Evolutionary conservation across 2,888 invertebrate genomes (phyloP), one percentile per base, ranked within the genome.

Genomic region (Sepiola atlantica): DNA sequence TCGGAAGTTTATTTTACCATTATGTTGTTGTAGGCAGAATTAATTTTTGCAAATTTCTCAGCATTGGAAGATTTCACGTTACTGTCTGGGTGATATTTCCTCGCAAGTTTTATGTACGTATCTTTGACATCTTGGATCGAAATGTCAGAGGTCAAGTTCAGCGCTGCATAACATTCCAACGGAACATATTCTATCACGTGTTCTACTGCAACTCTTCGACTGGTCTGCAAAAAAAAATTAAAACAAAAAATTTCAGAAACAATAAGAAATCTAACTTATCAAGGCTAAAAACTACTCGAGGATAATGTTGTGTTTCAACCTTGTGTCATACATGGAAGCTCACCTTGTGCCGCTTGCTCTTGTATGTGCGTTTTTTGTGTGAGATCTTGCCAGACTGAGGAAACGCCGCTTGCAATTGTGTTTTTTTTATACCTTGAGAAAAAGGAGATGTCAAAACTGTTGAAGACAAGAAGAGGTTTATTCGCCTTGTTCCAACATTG

Each of bases 11-110:
- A 28, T 77, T 0, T 77, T 95, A 98, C 98, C 96, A 98, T 98
- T 8, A 98, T 97, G 45, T 98, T 97, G 95, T 98, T 98, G 96
- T 98, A 99, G 0, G 99, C 98, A 96, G 98, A 98, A 96, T 98
- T 98, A 94, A 98, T 97, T 98, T 98, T 96, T 61, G 97, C 96
- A 96, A 99, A 99, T 97, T 98, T 98, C 77, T 98, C 98, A 93
- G 98, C 98, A 97, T 98, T 98, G n/a, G 98, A 98, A 95, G 98
- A 98, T 0, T 98, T 98, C 12, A 96, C 95, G 0, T 98, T 98
- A 93, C 98, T 98, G 96, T 99, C 99, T 0, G 99, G 99, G 97
- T 99, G 99, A 96, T 98, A 98, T 96, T 98, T 98, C 97, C 99
- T 99, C 0, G 98, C 99, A 91, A 98, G 97, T 94, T 98, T 97